A percentile compares a stretch with the other conserved stretches of the same genome.
phyloP scores from a whole-genome alignment of 2,797 vertebrate genomes.

The Acomys russatus region DNA sequence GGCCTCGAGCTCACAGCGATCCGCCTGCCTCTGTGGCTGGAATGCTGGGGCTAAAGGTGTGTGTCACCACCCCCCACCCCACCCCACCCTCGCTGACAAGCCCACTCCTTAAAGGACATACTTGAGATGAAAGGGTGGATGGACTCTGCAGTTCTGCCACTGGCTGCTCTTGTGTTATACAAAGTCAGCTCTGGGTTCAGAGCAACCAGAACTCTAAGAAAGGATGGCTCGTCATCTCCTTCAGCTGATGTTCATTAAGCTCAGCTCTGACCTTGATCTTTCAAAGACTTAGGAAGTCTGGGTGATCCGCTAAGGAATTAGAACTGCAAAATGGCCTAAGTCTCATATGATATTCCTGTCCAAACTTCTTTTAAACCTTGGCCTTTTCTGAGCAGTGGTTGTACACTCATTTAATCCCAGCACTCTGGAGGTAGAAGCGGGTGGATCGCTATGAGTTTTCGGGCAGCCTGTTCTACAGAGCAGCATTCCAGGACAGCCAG shows the following conservation, averaged over 20 bases:
- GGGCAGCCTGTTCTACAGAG: background rate
- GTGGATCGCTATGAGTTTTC: background rate
- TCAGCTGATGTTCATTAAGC: constrained; percentile 52
- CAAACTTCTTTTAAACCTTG: background rate
- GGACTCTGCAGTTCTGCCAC: background rate
- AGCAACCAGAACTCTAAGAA: background rate
- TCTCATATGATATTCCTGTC: background rate
- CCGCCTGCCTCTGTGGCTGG: no score
- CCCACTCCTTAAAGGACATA: background rate
- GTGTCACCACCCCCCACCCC: no score
- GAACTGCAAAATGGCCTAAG: background rate
- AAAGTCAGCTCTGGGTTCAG: background rate
- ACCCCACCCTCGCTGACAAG: background rate
- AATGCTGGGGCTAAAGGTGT: no score
- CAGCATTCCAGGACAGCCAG: background rate
- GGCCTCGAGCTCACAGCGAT: no score
- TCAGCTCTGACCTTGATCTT: constrained; percentile 57
- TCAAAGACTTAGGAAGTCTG: constrained; percentile 49
- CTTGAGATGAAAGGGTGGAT: background rate
- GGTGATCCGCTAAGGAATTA: constrained; percentile 38
- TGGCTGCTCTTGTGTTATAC: background rate
- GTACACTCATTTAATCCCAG: background rate
- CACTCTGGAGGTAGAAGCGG: background rate
- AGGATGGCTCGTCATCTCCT: background rate
- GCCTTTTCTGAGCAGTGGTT: background rate